Base-by-base conservation (phyloP, 2,113 vertebrate species). In the Cisticola juncidis region DNA sequence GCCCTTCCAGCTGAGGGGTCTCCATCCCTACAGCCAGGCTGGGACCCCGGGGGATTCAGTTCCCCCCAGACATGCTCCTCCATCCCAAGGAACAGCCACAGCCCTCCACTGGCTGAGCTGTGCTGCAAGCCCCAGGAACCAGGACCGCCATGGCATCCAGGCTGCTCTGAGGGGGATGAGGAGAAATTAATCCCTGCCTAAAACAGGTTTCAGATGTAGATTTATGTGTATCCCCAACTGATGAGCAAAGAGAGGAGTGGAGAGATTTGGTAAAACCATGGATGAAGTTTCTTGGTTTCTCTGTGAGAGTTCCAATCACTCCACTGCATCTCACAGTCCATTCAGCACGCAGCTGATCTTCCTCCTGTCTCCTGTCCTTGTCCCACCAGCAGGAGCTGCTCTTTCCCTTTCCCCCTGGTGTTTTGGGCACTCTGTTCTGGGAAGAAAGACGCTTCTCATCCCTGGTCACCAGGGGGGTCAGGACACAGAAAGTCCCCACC, bases 71-170 rank as follows among this genome's bases (percentile, higher is more conserved):
- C 7, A 9, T 2, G 9, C 33, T 68, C 65, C 83, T 90, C 2
- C 2, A 15, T 26, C 42, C 66, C 73, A 78, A 42, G 26, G 56
- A 81, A 50, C 28, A 35, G 22, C 29, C 50, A 35, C 0, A 0
- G 21, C 6, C 47, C 38, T 21, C 21, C 2, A 0, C 14, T 9
- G 60, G 12, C 36, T 51, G 31, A 69, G 81, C 64, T 57, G 45
- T 56, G 54, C 62, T 65, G 45, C 25, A 56, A 35, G 40, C n/a
- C 23, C n/a, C 64, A 50, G 31, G 57, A 25, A 57, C 9, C 53
- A 51, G 62, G 40, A 76, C 29, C 29, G 28, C 40, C n/a, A 31
- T 23, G 45, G 36, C 18, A 15, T 2, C 5, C 19, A 62, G 42
- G 35, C 14, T 86, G 82, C 36, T 65, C 51, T 51, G 42, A 47